Evolutionary conservation across 2,797 vertebrate genomes (phyloP).

Genomic region (Trachops cirrhosus): DNA sequence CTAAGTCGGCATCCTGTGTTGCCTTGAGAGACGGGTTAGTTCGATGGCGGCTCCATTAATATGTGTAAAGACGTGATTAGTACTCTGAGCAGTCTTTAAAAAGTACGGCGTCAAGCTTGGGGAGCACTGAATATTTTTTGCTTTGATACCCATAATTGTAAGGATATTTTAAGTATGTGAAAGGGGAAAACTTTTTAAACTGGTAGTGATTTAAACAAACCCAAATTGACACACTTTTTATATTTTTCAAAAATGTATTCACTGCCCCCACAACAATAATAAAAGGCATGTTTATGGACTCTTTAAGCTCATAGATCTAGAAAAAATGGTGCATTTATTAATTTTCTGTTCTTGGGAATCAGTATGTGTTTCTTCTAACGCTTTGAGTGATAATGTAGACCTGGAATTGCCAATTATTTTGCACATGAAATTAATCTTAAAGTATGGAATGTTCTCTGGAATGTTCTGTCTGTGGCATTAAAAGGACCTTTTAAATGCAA

Average conservation of each 20-base stretch:
- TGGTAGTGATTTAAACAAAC: neutral
- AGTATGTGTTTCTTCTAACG: constrained; percentile 76
- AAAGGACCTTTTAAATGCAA: constrained; percentile 74
- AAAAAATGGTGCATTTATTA: constrained; percentile 64
- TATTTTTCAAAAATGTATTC: constrained; percentile 82
- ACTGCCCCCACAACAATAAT: constrained; percentile 80
- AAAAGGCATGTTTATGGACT: constrained; percentile 81
- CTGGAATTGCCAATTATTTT: constrained; percentile 64
- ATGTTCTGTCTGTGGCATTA: constrained; percentile 75
- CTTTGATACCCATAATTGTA: neutral
- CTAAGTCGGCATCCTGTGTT: neutral
- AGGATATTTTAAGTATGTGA: constrained; percentile 18
- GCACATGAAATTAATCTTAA: constrained; percentile 75
- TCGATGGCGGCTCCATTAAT: neutral
- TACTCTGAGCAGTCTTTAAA: constrained; percentile 85
- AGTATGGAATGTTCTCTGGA: constrained; percentile 76
- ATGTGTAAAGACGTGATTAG: neutral
- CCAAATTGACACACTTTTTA: constrained; percentile 58
- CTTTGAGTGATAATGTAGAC: constrained; percentile 70
- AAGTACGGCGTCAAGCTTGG: constrained; percentile 72
- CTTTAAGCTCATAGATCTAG: constrained; percentile 69
- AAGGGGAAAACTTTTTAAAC: constrained; percentile 31
- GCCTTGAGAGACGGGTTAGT: neutral
- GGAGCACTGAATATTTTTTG: constrained; percentile 86
- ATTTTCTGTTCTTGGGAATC: constrained; percentile 73